Base-by-base conservation (phyloP, 2,888 invertebrate species). In the Apamea monoglypha region DNA sequence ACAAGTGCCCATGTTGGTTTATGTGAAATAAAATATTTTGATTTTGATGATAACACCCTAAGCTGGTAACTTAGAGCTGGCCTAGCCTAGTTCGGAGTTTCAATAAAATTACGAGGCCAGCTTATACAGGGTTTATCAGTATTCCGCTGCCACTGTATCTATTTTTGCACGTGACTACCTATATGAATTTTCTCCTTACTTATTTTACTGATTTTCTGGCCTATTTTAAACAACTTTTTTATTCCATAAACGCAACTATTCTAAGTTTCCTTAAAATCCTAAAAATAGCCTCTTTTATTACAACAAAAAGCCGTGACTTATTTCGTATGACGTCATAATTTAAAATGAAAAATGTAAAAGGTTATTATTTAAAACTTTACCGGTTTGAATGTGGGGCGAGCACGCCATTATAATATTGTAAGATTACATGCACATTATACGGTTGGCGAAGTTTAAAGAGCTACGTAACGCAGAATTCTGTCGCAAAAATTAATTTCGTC, bases 261-360 rank as follows among this genome's bases (percentile, higher is more conserved):
- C 29, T 18, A 50, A 29, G 36, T 50, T 36, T 32, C 7, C 4
- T 16, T 1, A 21, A 8, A 72, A 21, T 18, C n/a, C 56, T 67
- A 32, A 36, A 78, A 76, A 78, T 79, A 79, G 44, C 29, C 12
- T 59, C 18, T 36, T 64, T 56, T 18, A 29, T 64, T 18, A 74
- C 10, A 73, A 66, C 70, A 76, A 67, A 56, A 85, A 74, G 47
- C 71, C 32, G 44, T 67, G 78, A 83, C 80, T 79, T 87, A 83
- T 83, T 78, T 68, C 67, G 14, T 59, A 64, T 72, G 68, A 72
- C 78, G 66, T 82, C 77, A 78, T 89, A 81, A 87, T 82, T 88
- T 88, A 63, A 85, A 89, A 88, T 89, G 83, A 82, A 88, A 88
- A 89, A 89, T 85, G 81, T 80, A 81, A 83, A 89, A 80, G 80